Base-by-base conservation (phyloP, 2,113 vertebrate genomes). In the Gallinago media region DNA sequence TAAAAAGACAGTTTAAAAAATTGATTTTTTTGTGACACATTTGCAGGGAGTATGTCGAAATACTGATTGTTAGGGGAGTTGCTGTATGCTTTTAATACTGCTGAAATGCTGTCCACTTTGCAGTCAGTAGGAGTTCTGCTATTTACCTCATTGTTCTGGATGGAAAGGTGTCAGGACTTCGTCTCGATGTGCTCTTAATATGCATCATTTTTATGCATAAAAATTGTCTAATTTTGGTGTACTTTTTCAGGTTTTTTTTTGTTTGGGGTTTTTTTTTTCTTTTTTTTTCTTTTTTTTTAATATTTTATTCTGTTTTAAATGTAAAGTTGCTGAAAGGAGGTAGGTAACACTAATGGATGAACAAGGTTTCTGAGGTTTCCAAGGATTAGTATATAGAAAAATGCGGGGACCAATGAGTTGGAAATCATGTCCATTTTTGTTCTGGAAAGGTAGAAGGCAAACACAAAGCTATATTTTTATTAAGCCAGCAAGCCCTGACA, bases 391-490 rank as follows among this genome's bases (percentile, higher is more conserved):
- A 16, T 25, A 44, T 2, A 63, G 6, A 44, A 73, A 59, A 76
- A 59, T 22, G 3, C 5, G 38, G 29, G 13, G 10, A 36, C 7
- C 20, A 25, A 13, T 0, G 3, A 50, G 5, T 9, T 72, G 26
- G 8, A 27, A 68, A 25, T 26, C 15, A 34, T 36, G 16, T 16
- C 3, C 22, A 31, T 77, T 66, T 67, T 76, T 55, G 8, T 61
- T 62, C 13, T 31, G 8, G 31, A 71, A 62, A 56, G 27, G 20
- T 52, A 11, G 18, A 78, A 75, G 6, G 16, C 8, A 72, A 56
- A 44, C 22, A 46, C 52, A 17, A 42, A 75, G 5, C 23, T 71
- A 2, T 56, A n/a, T 21, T 77, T 78, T 62, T 34, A 22, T 55
- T 75, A 74, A 55, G 18, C 15, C 9, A 29, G 8, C 15, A 52